phyloP scores from a whole-genome alignment of 1,140 invertebrate genomes.

The Forficula auricularia region DNA sequence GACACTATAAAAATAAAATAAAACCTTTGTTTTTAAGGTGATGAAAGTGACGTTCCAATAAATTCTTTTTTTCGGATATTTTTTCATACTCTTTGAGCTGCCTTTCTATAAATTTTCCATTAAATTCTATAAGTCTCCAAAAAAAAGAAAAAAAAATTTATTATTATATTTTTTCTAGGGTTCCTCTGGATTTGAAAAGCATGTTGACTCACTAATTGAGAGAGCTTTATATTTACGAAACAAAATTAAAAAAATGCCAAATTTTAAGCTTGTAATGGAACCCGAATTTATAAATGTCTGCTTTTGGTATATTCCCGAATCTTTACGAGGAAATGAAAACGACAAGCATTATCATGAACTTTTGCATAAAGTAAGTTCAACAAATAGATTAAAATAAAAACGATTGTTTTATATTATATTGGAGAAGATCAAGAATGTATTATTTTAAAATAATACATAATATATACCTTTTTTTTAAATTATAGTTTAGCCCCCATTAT shows the following conservation, averaged over 20 bases:
- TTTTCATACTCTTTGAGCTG: too few species aligned
- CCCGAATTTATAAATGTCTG: constrained; percentile 49
- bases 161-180: constrained; percentile 23
- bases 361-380: constrained; percentile 28
- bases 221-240: constrained; percentile 26
- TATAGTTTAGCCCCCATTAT: too few species aligned
- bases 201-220: constrained; percentile 35
- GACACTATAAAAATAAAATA: too few species aligned
- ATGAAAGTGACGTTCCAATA: too few species aligned
- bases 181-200: constrained; percentile 31
- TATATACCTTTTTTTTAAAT: too few species aligned
- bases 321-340: constrained; percentile 26
- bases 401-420: neutral
- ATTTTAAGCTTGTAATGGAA: constrained; percentile 32
- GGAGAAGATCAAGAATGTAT: neutral
- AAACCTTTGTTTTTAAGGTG: too few species aligned
- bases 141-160: too few species aligned
- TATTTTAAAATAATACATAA: too few species aligned
- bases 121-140: too few species aligned
- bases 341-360: constrained; percentile 27
- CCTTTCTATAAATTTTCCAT: too few species aligned
- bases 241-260: constrained; percentile 22
- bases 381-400: constrained; percentile 1
- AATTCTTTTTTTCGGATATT: too few species aligned
- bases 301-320: constrained; percentile 49